Evolutionary conservation across 1,140 invertebrate species (phyloP), one percentile per base, ranked within the genome.

Genomic region (Onthophagus taurus): DNA sequence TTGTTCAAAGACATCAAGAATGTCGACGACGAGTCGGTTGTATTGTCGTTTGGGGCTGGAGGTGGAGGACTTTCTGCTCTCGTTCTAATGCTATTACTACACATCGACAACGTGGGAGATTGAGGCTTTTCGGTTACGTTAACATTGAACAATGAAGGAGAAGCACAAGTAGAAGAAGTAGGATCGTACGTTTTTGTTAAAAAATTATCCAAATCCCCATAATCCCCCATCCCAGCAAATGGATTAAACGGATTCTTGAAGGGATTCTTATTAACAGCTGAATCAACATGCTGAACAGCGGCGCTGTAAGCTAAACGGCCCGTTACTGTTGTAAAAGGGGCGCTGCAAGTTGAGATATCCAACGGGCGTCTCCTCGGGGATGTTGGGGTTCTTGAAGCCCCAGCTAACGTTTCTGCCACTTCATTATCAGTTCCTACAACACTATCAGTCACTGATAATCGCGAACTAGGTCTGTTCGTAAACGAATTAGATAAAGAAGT

Each of bases 51-150:
- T 14, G 85, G 83, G 3, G 85, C 84, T 31, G 85, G 84, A 17
- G 85, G 83, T n/a, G 85, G 83, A 6, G 85, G 85, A 64, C 78
- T 80, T 59, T 80, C 76, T 51, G 78, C 70, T 47, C 77, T 66
- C 17, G 78, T 80, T 53, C 78, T 72, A 19, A 80, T 66, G 58
- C 77, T 78, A n/a, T n/a, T n/a, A 51, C 75, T 78, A 51, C 75
- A 74, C 17, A 72, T 67, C 3, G 78, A 80, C 18, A 76, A 56
- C 1, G 74, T 71, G 2, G 79, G 77, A 3, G 78, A 80, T 16
- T 70, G 60, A 47, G 75, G 60, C 49, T 76, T 75, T 41, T 76
- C 71, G 0, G 55, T 45, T 42, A 55, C 69, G 37, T 68, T 74
- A 11, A 72, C 64, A n/a, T n/a, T n/a, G n/a, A n/a, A n/a, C n/a